Evolutionary conservation across 2,113 vertebrate species (phyloP), one percentile per base, ranked within the genome.

Genomic region (Erinaceus europaeus): DNA sequence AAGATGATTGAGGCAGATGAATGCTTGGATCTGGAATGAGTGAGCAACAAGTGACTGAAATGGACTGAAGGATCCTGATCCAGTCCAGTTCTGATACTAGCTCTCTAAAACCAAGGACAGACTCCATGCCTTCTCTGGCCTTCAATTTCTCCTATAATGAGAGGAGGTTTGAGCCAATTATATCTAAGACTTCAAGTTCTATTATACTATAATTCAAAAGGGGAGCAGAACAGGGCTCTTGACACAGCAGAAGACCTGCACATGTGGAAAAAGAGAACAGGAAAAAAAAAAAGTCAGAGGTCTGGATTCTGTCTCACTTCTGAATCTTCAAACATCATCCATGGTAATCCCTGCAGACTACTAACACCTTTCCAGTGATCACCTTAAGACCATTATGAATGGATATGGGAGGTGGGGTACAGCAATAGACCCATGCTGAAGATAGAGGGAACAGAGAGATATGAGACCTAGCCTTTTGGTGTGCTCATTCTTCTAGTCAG

Each of bases 301-400:
- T 82, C 90, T 93, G 69, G 90, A 86, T 84, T 92, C 57, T 74
- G 59, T 84, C 93, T 90, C 3, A 9, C 77, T 44, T 81, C 73
- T 83, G 79, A 72, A 36, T 84, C 73, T 88, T 90, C 85, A 61
- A 48, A 90, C 76, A 62, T 84, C 83, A 65, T 74, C 91, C 86
- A 73, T 12, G 32, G 48, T 17, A 84, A 80, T 55, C 59, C 71
- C 62, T 82, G 46, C 11, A 84, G 69, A 71, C 64, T 1, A 1
- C 53, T 87, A 74, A 82, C 61, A 90, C 78, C 74, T 76, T 75
- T 53, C 78, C 55, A 82, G 50, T 7, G 74, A 76, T 57, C 83
- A 57, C 52, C 75, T 92, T 21, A 75, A 84, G 61, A 32, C 23
- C 62, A 18, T 20, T 75, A 29, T 21, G n/a, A 12, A 53, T 32